Percentiles rank a stretch among this genome's conserved stretches.
phyloP scores from a whole-genome alignment of 2,888 invertebrate species.

The Adelphocoris suturalis region DNA sequence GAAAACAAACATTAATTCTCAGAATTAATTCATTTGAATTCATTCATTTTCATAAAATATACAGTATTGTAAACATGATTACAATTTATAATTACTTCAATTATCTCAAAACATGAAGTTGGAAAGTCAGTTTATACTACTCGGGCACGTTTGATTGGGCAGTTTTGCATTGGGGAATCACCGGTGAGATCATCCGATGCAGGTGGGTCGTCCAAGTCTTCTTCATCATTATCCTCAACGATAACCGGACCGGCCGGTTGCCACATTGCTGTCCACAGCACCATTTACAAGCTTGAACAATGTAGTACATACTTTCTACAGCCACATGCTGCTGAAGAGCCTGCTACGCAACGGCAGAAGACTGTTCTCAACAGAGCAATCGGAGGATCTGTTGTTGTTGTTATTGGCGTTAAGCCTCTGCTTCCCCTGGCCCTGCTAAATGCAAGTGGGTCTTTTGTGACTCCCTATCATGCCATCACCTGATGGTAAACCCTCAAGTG shows the following conservation, averaged over 20 bases:
- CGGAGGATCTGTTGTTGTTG: neutral
- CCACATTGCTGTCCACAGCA: constrained; percentile 16
- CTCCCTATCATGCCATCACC: neutral
- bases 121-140: too few species aligned
- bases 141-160: too few species aligned
- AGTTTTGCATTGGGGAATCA: too few species aligned
- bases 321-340: constrained; percentile 1
- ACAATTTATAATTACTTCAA: too few species aligned
- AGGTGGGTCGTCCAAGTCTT: constrained; percentile 44
- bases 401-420: neutral
- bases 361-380: neutral
- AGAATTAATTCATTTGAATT: too few species aligned
- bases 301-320: constrained; percentile 26
- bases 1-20: too few species aligned
- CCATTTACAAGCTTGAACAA: neutral
- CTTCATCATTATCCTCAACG: neutral
- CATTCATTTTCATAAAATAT: too few species aligned
- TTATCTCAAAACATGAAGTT: too few species aligned
- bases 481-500: constrained; percentile 8
- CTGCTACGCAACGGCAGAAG: neutral
- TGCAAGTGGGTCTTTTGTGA: constrained; percentile 75
- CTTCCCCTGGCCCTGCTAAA: neutral
- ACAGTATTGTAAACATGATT: too few species aligned
- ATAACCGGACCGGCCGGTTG: neutral
- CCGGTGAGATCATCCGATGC: too few species aligned